Evolutionary conservation across 2,888 invertebrate species (phyloP).

Genomic region (Euphydryas editha): DNA sequence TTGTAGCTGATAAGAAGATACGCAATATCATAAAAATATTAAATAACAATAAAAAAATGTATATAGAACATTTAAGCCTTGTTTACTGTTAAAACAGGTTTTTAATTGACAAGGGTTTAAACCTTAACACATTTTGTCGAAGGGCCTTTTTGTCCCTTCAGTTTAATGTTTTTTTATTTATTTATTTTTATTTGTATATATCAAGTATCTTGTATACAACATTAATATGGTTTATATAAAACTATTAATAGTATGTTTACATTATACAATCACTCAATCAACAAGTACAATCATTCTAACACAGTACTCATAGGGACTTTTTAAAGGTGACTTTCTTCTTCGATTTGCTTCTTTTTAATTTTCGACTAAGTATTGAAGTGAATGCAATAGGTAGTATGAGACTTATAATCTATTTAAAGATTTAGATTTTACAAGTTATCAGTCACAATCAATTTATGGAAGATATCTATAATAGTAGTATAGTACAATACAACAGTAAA

Average conservation of each 20-base stretch:
- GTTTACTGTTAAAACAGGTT: slow-evolving; percentile 21
- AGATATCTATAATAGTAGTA: too few relatives aligned
- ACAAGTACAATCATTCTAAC: not conserved
- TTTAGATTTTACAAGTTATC: not conserved
- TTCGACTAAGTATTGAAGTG: not conserved
- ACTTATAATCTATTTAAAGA: not conserved
- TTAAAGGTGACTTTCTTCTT: too few relatives aligned
- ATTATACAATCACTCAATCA: not conserved
- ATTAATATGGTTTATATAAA: not conserved
- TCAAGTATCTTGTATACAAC: not conserved
- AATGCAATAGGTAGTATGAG: not conserved
- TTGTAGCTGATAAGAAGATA: too few relatives aligned
- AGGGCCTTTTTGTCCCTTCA: slow-evolving; percentile 7
- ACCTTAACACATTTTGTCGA: not conserved
- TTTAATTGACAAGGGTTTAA: slow-evolving; percentile 27
- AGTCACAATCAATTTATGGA: slow-evolving; percentile 4
- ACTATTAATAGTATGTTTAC: too few relatives aligned
- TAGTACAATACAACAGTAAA: slow-evolving; percentile 21
- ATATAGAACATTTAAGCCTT: not conserved
- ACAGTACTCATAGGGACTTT: too few relatives aligned
- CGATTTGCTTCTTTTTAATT: too few relatives aligned
- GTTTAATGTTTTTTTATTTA: slow-evolving; percentile 10
- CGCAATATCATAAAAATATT: not conserved
- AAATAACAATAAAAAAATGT: not conserved
- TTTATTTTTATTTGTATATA: too few relatives aligned